A percentile compares a stretch with the other conserved stretches of the same genome.
phyloP scores from a whole-genome alignment of 2,888 invertebrate species.

The Spodoptera picta region DNA sequence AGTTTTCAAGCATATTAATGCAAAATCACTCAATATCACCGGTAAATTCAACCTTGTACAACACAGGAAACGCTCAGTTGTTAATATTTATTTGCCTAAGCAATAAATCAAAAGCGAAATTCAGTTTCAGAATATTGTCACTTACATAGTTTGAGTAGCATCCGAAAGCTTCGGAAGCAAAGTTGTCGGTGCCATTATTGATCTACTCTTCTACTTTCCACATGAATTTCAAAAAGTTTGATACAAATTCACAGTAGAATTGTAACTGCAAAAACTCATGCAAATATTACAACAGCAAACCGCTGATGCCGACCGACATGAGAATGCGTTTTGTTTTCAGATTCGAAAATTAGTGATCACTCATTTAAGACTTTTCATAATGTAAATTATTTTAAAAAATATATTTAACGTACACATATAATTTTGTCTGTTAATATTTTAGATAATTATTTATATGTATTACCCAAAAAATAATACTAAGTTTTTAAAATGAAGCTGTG shows the following conservation, averaged over 20 bases:
- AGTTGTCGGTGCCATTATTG: conserved; percentile 78
- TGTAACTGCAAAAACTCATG: conserved; percentile 69
- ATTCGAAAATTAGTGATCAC: background rate
- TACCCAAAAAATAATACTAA: no score
- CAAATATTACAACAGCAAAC: conserved; percentile 74
- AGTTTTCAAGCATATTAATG: background rate
- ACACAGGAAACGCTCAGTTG: conserved; percentile 3
- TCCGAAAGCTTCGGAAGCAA: conserved; percentile 83
- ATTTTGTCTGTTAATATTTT: no score
- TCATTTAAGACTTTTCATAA: background rate
- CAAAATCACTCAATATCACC: background rate
- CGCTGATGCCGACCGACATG: conserved; percentile 80
- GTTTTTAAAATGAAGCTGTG: no score
- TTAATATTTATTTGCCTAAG: conserved; percentile 41
- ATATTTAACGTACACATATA: no score
- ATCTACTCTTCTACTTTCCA: conserved; percentile 68
- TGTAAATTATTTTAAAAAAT: background rate
- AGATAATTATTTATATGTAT: no score
- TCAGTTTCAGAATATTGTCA: conserved; percentile 58
- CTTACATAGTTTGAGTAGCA: conserved; percentile 86
- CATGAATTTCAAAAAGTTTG: conserved; percentile 72
- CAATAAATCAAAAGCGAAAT: conserved; percentile 42
- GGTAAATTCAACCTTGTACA: background rate
- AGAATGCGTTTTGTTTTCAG: conserved; percentile 67
- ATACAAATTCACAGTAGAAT: conserved; percentile 57